Evolutionary conservation across 2,113 vertebrate species (phyloP).

Genomic region (Megalops atlanticus): DNA sequence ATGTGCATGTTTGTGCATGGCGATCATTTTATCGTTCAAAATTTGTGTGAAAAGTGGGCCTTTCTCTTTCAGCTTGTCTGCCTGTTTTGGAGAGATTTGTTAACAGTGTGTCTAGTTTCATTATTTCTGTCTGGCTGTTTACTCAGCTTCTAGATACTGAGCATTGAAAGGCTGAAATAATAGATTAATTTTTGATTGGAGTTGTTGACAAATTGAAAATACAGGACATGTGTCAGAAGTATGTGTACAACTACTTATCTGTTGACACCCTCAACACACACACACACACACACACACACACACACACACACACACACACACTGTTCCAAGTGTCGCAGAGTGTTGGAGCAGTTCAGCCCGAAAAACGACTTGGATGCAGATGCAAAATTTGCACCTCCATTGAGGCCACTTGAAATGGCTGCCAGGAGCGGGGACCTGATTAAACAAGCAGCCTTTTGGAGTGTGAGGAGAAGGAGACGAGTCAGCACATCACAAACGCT

Average conservation of each 20-base stretch:
- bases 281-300: background rate
- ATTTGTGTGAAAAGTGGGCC: background rate
- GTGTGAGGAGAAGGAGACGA: background rate
- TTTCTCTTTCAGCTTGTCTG: background rate
- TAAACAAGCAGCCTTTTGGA: background rate
- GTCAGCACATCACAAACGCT: background rate
- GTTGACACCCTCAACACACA: background rate
- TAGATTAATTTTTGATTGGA: background rate
- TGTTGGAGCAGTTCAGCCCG: background rate
- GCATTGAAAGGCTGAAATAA: background rate
- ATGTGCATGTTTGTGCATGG: background rate
- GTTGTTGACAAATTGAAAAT: background rate
- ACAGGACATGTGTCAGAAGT: background rate
- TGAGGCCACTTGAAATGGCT: background rate
- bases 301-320: slow-evolving; percentile 2
- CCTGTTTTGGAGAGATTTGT: background rate
- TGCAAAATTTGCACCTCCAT: background rate
- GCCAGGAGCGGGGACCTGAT: background rate
- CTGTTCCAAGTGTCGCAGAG: background rate
- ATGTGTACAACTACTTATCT: background rate
- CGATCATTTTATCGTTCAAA: background rate
- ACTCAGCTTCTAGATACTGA: background rate
- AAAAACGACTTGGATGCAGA: background rate
- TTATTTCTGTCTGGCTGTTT: background rate
- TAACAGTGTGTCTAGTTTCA: background rate